A percentile compares a stretch with the other conserved stretches of the same genome.
Evolutionary conservation across 2,888 invertebrate genomes (phyloP).

Genomic region (Dolichopus griseipennis): DNA sequence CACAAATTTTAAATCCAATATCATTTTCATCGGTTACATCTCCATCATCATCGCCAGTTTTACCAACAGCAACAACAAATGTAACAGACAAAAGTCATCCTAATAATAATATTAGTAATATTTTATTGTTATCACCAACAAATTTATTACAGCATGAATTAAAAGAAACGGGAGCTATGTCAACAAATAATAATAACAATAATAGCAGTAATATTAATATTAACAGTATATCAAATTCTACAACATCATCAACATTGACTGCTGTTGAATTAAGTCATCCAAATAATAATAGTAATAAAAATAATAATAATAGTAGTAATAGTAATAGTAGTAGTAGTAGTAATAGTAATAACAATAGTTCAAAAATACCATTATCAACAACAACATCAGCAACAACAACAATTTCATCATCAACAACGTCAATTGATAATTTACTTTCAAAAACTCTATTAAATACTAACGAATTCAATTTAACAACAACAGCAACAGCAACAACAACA

Average conservation of each 20-base stretch:
- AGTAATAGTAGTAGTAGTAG: slow-evolving; percentile 17
- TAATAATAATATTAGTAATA: neutral
- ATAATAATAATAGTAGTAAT: slow-evolving; percentile 14
- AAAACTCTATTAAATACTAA: neutral
- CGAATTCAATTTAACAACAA: slow-evolving; percentile 23
- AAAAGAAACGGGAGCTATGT: slow-evolving; percentile 20
- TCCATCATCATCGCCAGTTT: neutral
- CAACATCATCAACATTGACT: slow-evolving; percentile 16
- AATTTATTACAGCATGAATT: neutral
- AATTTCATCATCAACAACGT: slow-evolving; percentile 16
- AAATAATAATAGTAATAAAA: slow-evolving; percentile 13
- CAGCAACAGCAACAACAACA: slow-evolving; percentile 27
- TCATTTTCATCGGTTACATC: slow-evolving; percentile 18
- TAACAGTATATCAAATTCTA: slow-evolving; percentile 29
- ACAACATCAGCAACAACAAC: slow-evolving; percentile 19
- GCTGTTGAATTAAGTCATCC: slow-evolving; percentile 16
- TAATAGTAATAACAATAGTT: no score
- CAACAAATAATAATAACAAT: neutral
- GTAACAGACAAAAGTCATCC: neutral
- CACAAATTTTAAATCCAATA: slow-evolving; percentile 16
- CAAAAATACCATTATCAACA: neutral
- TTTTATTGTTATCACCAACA: slow-evolving; percentile 21
- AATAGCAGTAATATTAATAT: neutral
- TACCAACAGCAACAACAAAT: neutral
- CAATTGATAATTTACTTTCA: slow-evolving; percentile 16